Evolutionary conservation across 2,113 vertebrate species (phyloP), one percentile per base, ranked within the genome.

Genomic region (Hystrix brachyura): DNA sequence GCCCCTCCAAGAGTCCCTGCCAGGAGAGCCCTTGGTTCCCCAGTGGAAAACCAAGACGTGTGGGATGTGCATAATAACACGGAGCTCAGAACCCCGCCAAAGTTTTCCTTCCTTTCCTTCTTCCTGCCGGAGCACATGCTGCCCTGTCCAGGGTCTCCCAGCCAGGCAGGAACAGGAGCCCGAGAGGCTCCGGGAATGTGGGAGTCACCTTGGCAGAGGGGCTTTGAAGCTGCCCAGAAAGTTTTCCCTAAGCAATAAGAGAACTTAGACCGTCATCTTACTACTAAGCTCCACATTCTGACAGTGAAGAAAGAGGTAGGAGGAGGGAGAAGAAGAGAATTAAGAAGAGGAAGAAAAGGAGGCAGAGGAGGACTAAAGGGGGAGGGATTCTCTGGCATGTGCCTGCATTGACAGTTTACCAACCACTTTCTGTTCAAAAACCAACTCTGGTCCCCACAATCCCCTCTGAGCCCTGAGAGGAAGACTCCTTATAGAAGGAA

Each of bases 61-160:
- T 29, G 71, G 18, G 17, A 21, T 7, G 5, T 8, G 32, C 1
- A 19, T 4, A 7, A 29, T 25, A 17, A 27, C 27, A 3, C 69
- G 3, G 15, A 67, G 38, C 25, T 57, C 86, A 12, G 17, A 23
- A 12, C 43, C 51, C 67, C 46, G 4, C 5, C 18, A 27, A 18
- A 27, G 5, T 17, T 48, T 15, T 46, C 83, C 67, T 8, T 23
- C 21, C 21, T 15, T 48, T 21, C 60, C 25, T 62, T 25, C 67
- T 64, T 29, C n/a, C 3, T 10, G 18, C 21, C 0, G 10, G 74
- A 0, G 0, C 46, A 38, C 43, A 17, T 3, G 38, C 71, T 10
- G 2, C 21, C 64, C 48, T 29, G n/a, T 48, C 65, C 2, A 21
- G 2, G 19, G 38, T 23, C 46, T 17, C 5, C 62, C 25, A 43